Conservation (phyloP, 1,140 invertebrate genomes). For the Drosophila kanapiae region DNA sequence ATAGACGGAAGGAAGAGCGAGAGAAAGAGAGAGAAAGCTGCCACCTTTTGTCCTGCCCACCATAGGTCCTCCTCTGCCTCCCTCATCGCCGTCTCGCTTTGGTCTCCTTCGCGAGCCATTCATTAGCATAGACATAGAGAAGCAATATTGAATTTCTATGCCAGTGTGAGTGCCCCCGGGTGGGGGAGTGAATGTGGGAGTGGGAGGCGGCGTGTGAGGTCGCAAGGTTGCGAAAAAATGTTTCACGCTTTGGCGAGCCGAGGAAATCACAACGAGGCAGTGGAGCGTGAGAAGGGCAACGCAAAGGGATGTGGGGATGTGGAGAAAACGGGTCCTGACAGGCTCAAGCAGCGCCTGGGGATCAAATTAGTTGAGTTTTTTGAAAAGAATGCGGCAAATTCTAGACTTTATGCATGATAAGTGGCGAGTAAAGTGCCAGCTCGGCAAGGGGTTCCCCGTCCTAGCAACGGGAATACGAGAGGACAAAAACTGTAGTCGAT, state of each 20-base stretch:
- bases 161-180: constrained; percentile 14
- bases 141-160: constrained; percentile 81
- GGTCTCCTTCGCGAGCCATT: constrained; percentile 55
- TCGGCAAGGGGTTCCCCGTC: constrained; percentile 42
- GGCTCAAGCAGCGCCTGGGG: constrained; percentile 74
- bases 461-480: constrained; percentile 23
- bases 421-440: constrained; percentile 60
- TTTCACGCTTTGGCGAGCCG: constrained; percentile 65
- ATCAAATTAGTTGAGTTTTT: constrained; percentile 79
- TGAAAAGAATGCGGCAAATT: constrained; percentile 71
- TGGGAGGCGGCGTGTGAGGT: constrained; percentile 37
- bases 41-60: constrained; percentile 5
- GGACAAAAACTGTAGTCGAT: constrained; percentile 8
- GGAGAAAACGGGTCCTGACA: constrained; percentile 24
- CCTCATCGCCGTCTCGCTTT: neutral
- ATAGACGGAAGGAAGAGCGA: constrained; percentile 45
- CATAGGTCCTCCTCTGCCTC: neutral
- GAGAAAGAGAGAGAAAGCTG: neutral
- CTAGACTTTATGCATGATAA: constrained; percentile 59
- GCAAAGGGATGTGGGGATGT: constrained; percentile 4
- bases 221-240: constrained; percentile 78
- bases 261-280: constrained; percentile 62
- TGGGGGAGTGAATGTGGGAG: constrained; percentile 5
- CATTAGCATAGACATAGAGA: constrained; percentile 79
- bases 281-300: constrained; percentile 43